Conservation (phyloP, 2,113 vertebrate genomes). For the Callospermophilus lateralis region DNA sequence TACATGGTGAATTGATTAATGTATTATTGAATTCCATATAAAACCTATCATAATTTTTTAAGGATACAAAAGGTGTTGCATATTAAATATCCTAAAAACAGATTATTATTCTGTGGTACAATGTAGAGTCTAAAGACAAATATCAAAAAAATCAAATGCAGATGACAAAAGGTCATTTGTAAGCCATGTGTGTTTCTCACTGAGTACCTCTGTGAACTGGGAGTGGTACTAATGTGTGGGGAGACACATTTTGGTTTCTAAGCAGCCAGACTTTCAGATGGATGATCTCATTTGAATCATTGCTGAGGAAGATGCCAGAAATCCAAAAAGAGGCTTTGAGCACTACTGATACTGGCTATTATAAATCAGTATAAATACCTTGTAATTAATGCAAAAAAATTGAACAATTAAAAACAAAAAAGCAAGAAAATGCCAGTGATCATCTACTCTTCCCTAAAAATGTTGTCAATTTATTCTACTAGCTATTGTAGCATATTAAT, state of each 20-base stretch:
- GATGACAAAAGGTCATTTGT: not conserved
- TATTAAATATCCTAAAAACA: not conserved
- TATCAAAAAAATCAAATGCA: not conserved
- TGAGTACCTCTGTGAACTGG: not conserved
- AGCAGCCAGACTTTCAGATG: not conserved
- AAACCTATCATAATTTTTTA: slow-evolving; percentile 40
- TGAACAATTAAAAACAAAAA: slow-evolving; percentile 48
- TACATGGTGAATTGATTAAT: not conserved
- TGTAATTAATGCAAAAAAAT: slow-evolving; percentile 67
- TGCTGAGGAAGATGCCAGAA: not conserved
- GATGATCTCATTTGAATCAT: slow-evolving; percentile 40
- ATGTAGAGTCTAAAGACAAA: not conserved
- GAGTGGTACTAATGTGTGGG: not conserved
- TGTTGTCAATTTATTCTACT: not conserved
- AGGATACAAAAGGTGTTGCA: not conserved
- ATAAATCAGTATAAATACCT: slow-evolving; percentile 60
- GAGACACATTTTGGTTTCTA: not conserved
- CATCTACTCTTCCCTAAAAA: slow-evolving; percentile 51
- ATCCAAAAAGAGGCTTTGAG: not conserved
- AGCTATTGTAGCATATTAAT: slow-evolving; percentile 34
- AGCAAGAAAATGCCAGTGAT: not conserved
- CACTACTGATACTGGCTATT: not conserved
- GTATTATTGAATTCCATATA: slow-evolving; percentile 35
- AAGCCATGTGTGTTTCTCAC: not conserved
- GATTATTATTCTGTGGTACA: not conserved